phyloP scores from a whole-genome alignment of 2,797 vertebrate species.

The Pseudochirops corinnae region DNA sequence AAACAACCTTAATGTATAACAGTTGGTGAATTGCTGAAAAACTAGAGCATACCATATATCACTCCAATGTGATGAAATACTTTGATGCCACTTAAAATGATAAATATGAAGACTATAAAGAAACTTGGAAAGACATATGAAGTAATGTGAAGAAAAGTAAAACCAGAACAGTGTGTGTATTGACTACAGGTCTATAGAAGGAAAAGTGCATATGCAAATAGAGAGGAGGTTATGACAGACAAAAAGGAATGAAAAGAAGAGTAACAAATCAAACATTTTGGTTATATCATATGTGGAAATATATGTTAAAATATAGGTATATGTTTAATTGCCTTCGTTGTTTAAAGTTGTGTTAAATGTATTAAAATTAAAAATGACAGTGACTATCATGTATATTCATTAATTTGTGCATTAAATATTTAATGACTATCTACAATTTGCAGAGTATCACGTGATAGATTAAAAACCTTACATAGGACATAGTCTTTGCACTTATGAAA shows the following conservation, averaged over 20 bases:
- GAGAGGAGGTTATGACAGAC: neutral
- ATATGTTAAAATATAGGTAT: neutral
- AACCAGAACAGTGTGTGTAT: neutral
- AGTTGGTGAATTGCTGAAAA: neutral
- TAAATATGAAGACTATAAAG: neutral
- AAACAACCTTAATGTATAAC: conserved; percentile 2
- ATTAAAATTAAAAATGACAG: neutral
- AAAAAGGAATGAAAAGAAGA: neutral
- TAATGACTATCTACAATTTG: neutral
- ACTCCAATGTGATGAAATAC: neutral
- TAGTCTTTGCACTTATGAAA: neutral
- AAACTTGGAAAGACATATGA: neutral
- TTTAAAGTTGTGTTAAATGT: neutral
- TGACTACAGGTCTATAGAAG: neutral
- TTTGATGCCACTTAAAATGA: neutral
- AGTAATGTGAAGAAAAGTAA: neutral
- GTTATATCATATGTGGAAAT: neutral
- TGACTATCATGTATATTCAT: neutral
- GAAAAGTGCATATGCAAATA: neutral
- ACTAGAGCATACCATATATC: neutral
- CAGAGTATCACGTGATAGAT: neutral
- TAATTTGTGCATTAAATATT: neutral
- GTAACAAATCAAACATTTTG: neutral
- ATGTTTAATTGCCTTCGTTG: neutral
- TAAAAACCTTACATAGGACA: neutral